A percentile compares a stretch with the other conserved stretches of the same genome.
Evolutionary conservation across 2,888 invertebrate genomes (phyloP).

Genomic region (Pammene aurita): DNA sequence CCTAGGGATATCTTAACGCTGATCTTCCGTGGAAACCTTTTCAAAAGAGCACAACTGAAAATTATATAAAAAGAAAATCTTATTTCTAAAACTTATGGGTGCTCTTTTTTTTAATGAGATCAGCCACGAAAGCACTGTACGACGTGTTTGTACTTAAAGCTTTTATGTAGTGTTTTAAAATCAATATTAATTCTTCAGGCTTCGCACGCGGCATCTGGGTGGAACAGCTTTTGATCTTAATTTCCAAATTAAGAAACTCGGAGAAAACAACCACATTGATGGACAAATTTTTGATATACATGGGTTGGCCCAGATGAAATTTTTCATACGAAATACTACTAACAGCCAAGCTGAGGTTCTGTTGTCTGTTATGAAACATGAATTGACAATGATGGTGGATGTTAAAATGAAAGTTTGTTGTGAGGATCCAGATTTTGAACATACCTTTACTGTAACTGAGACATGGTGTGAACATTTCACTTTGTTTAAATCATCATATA

Average conservation of each 20-base stretch:
- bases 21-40: too few relatives aligned
- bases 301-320: slow-evolving; percentile 7
- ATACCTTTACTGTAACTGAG: background rate
- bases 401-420: slow-evolving; percentile 9
- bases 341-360: background rate
- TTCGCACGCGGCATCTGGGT: slow-evolving; percentile 4
- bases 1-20: too few relatives aligned
- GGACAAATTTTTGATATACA: slow-evolving; percentile 21
- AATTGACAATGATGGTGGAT: background rate
- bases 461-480: background rate
- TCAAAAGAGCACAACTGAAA: too few relatives aligned
- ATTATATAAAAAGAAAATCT: too few relatives aligned
- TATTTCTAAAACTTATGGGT: too few relatives aligned
- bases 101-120: too few relatives aligned
- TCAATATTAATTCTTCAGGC: background rate
- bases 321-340: background rate
- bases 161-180: too few relatives aligned
- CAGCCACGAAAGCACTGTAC: too few relatives aligned
- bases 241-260: slow-evolving; percentile 1
- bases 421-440: background rate
- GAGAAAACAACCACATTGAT: background rate
- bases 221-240: background rate
- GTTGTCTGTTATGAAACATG: slow-evolving; percentile 19
- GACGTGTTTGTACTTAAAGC: too few relatives aligned
- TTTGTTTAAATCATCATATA: background rate